Base-by-base conservation (phyloP, 2,888 invertebrate species). In the Aproaerema taeniolella region DNA sequence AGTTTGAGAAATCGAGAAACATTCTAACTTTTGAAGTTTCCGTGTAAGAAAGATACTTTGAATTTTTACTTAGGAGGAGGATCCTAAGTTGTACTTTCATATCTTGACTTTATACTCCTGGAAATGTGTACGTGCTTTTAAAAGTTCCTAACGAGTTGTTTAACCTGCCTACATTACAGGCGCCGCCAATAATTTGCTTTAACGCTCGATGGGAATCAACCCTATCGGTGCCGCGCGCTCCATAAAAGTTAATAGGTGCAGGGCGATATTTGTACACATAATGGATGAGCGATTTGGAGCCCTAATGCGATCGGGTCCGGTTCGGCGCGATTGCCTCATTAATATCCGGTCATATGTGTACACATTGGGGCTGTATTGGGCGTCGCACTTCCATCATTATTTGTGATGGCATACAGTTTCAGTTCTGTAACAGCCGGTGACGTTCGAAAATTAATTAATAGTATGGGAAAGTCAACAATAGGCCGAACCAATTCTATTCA, bases 291-390 rank as follows among this genome's bases (percentile, higher is more conserved):
- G 45, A 49, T 44, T 47, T 45, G 46, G 40, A 31, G 34, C 37
- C 39, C 43, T 49, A 52, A 49, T 52, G 47, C 44, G 50, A 47
- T 43, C 48, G 44, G 44, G 45, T 42, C 41, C 43, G 41, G 37
- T 28, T 17, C 26, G 30, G 32, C 38, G 29, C 42, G 43, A 49
- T 45, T 45, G 43, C 32, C 46, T 49, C 49, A 49, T 49, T 52
- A 52, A 50, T 53, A 49, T 50, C 50, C 50, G 50, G 47, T 31
- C 44, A 32, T 41, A 41, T 47, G 46, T 46, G 28, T 40, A 40
- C 34, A 40, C 39, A 31, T 36, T 31, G 34, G 16, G 16, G 25
- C 26, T 34, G 20, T 34, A 41, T 40, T 38, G 34, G 31, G 29
- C 12, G 37, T 40, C 40, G 35, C 38, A 36, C 43, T 36, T 12